Conservation (phyloP, 2,113 vertebrate species). For the Leucopternis melanops region DNA sequence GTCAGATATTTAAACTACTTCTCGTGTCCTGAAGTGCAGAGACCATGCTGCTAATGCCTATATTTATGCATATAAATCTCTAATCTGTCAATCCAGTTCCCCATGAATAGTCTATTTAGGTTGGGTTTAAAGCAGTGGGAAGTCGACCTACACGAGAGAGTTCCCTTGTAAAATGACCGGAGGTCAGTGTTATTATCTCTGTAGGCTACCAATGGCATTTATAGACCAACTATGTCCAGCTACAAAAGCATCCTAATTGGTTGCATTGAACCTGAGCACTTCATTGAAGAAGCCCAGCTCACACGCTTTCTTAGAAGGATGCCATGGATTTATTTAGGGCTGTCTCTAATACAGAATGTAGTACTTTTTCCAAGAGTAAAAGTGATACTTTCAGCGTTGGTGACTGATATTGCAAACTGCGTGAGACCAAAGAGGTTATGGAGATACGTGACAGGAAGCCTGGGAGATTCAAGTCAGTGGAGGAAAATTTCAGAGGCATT, state of each 20-base stretch:
- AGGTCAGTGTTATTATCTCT: constrained; percentile 60
- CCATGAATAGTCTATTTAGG: constrained; percentile 31
- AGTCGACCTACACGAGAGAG: constrained; percentile 32
- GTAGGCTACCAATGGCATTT: constrained; percentile 6
- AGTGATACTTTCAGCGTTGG: not conserved
- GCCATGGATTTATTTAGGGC: not conserved
- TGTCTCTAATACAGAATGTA: not conserved
- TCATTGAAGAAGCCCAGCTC: not conserved
- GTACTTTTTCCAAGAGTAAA: not conserved
- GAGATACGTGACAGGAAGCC: not conserved
- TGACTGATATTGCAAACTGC: rapidly evolving
- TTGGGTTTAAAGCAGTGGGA: constrained; percentile 57
- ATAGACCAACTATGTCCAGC: not conserved
- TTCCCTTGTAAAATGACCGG: constrained; percentile 40
- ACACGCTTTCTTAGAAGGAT: not conserved
- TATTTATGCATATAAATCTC: constrained; percentile 42
- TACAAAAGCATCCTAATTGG: not conserved
- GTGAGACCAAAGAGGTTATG: not conserved
- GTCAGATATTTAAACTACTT: not conserved
- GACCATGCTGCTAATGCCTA: constrained; percentile 8
- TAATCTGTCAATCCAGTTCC: not conserved
- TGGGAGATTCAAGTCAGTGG: not conserved
- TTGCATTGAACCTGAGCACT: not conserved
- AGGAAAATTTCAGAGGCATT: not conserved
- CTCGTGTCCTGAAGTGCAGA: not conserved